Base-by-base conservation (phyloP, 1,140 invertebrate genomes). In the Drosophila sturtevanti region DNA sequence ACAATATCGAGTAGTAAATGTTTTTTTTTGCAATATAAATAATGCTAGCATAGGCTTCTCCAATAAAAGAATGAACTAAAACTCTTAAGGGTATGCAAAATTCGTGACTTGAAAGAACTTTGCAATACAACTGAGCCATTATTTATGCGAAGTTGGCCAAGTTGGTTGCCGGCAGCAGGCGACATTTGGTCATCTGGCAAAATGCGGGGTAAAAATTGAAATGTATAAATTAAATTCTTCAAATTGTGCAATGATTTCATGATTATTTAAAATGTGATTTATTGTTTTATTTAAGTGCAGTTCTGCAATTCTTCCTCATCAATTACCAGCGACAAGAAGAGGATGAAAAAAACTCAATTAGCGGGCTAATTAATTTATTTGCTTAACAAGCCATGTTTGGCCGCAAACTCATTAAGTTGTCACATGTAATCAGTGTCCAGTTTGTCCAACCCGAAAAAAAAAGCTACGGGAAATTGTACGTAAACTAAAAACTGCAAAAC, bases 361-460 rank as follows among this genome's bases (percentile, higher is more conserved):
- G 79, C 77, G 76, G 69, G 65, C 84, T 84, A 87, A 87, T 87
- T 89, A 87, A 87, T 87, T 87, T 87, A 87, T 87, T 87, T 87
- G 77, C 80, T 74, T 76, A 89, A 86, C 82, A 86, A 82, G 72
- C 84, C 84, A 79, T 87, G 82, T 89, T 82, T 89, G 84, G 79
- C 84, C 85, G 68, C 84, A 89, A 89, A 89, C 84, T 89, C 84
- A 89, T 89, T 89, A 89, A 89, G 68, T 89, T 89, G 84, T 89
- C 84, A 89, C 84, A 89, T 89, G 73, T 89, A 89, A 89, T 89
- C 84, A 89, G 80, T 76, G 84, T 71, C 56, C 68, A 63, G 76
- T 73, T 72, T 68, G 76, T 61, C 48, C 37, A 68, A 48, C 41
- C 59, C 58, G 6, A 56, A 67, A 74, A 67, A 37, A 35, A 22